Base-by-base conservation (phyloP, 2,888 invertebrate genomes). In the Drosophila nr. fundita region DNA sequence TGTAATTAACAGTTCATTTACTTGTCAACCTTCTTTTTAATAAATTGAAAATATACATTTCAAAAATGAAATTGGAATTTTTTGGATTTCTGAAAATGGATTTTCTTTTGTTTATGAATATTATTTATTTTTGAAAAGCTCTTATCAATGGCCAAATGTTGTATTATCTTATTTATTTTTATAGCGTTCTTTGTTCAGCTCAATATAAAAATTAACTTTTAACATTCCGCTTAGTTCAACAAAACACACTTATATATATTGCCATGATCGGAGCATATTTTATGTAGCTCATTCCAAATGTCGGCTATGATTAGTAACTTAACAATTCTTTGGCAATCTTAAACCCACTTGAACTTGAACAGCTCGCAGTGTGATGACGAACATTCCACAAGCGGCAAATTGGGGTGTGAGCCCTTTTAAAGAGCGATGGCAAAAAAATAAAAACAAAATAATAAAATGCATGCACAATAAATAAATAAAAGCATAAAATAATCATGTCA, bases 401-500 rank as follows among this genome's bases (percentile, higher is more conserved):
- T 61, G 32, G 42, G 32, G 21, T 21, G 36, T 50, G 27, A 42
- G 52, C 24, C 40, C 36, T 66, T 80, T 73, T 67, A 53, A 66
- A 68, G 68, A 57, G 59, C 38, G 8, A 53, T 27, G n/a, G 10
- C 18, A 21, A 15, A 15, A 50, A 73, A 38, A 24, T n/a, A 52
- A 50, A 58, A 36, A 70, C 49, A 57, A 76, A 69, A 74, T 68
- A 75, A 71, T 68, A 79, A 84, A 83, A 85, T 84, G 74, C 73
- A 80, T 73, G 68, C 68, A 76, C 78, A 72, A 88, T 83, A 88
- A 88, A 83, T 86, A 85, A 78, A 88, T 80, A 78, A 78, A 78
- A 82, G 69, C 77, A 86, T 85, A 82, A 86, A 88, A 85, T 89
- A 91, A 91, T 91, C 91, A 89, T 86, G 87, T 91, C 91, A 91